Evolutionary conservation across 2,888 invertebrate genomes (phyloP), one percentile per base, ranked within the genome.

Genomic region (Ophion obscuratus): DNA sequence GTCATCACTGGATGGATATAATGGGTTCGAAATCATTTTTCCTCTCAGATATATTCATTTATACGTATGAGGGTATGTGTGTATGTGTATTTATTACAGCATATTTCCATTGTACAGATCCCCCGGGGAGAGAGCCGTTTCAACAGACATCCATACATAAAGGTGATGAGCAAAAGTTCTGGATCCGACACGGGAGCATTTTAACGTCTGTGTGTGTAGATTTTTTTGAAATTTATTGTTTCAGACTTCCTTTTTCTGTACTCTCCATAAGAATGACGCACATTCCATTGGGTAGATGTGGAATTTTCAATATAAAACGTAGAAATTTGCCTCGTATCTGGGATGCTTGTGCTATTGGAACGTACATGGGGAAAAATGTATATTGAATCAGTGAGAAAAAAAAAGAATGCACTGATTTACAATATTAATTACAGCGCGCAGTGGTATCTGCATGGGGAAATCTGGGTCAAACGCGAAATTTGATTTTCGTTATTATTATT

Each of bases 91-190:
- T 6, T 66, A 76, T 66, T 73, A 70, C 59, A 74, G 44, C 40
- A 70, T 75, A 75, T 85, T 75, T 79, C 71, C 27, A 79, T 82
- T 71, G 78, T 76, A 61, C 70, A 62, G 64, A 75, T 71, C 40
- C 71, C 75, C 70, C 17, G 36, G 64, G 27, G 74, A 66, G 57
- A 78, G 17, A 68, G 74, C 71, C 57, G 67, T 77, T 77, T 81
- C 9, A 73, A 40, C 47, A 44, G 14, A 75, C 66, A 24, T 47
- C 3, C 59, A 47, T 57, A 59, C 24, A 24, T 36, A 64, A 71
- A 81, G 24, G 40, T 74, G 76, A 73, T 27, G 77, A 73, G 53
- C 61, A 62, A 66, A 5, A n/a, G 36, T 68, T 57, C 10, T 40
- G 20, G 27, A 62, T 47, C 44, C 17, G 44, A 61, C 57, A 67